Conservation (phyloP, 2,888 invertebrate genomes). For the Belgica antarctica region DNA sequence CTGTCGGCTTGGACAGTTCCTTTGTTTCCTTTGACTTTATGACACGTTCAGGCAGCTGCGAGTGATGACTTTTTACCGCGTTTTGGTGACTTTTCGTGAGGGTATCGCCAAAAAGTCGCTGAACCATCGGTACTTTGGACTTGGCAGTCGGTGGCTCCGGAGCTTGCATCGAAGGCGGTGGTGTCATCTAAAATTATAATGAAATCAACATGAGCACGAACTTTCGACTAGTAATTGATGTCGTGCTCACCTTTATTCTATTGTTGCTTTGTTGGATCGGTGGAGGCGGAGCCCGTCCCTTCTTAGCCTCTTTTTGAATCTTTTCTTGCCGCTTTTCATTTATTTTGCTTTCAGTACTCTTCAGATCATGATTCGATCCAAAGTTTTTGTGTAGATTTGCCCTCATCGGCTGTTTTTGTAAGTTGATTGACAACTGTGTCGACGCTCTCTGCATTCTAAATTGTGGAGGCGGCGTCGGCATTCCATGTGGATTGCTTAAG, state of each 20-base stretch:
- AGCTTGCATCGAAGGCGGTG: slow-evolving; percentile 6
- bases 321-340: slow-evolving; percentile 24
- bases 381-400: slow-evolving; percentile 20
- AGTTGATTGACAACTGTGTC: slow-evolving; percentile 41
- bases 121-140: background rate
- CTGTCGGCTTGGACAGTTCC: slow-evolving; percentile 8
- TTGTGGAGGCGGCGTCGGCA: slow-evolving; percentile 21
- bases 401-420: slow-evolving; percentile 13
- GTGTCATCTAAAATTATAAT: slow-evolving; percentile 29
- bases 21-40: background rate
- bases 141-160: background rate
- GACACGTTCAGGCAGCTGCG: background rate
- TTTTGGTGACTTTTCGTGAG: slow-evolving; percentile 19
- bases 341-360: slow-evolving; percentile 53
- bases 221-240: background rate
- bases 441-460: slow-evolving; percentile 40
- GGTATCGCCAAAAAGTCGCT: slow-evolving; percentile 38
- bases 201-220: background rate
- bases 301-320: slow-evolving; percentile 14
- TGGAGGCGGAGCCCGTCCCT: slow-evolving; percentile 30
- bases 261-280: background rate
- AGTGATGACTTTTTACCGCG: background rate
- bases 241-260: background rate
- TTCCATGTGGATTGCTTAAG: slow-evolving; percentile 36
- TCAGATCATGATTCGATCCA: slow-evolving; percentile 25